phyloP scores from a whole-genome alignment of 2,888 invertebrate species.

The Sarcophaga variegata region DNA sequence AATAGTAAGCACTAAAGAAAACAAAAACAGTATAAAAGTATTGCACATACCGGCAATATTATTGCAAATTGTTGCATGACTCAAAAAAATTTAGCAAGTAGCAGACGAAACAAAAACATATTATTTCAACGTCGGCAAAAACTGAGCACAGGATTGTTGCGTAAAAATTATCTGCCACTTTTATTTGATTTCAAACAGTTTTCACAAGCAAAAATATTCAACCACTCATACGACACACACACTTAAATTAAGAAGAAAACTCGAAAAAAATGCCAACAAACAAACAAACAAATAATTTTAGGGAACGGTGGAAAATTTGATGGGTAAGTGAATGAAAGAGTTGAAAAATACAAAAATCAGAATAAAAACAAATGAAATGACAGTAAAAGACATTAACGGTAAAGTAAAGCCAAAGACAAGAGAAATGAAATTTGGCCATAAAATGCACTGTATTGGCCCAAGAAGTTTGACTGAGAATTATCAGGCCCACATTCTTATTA shows the following conservation, averaged over 20 bases:
- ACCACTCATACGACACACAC: neutral
- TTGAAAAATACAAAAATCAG: neutral
- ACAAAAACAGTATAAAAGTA: neutral
- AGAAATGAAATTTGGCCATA: too few species aligned
- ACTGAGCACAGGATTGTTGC: slow-evolving; percentile 25
- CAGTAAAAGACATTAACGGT: too few species aligned
- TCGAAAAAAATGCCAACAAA: neutral
- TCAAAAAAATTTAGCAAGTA: slow-evolving; percentile 31
- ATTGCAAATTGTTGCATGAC: slow-evolving; percentile 53
- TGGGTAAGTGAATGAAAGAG: neutral
- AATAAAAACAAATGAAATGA: too few species aligned
- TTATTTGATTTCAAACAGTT: slow-evolving; percentile 27
- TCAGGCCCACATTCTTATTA: too few species aligned
- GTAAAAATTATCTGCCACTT: slow-evolving; percentile 29
- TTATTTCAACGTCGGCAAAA: slow-evolving; percentile 34
- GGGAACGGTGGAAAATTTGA: neutral
- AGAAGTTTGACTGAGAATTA: too few species aligned
- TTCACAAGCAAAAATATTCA: neutral
- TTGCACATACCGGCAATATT: neutral
- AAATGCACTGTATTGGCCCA: too few species aligned
- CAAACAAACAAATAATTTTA: neutral
- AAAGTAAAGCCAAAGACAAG: too few species aligned
- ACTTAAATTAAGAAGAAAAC: neutral
- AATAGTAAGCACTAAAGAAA: neutral
- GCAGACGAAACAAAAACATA: slow-evolving; percentile 33